Evolutionary conservation across 2,888 invertebrate genomes (phyloP), one percentile per base, ranked within the genome.

Genomic region (Subacronicta megacephala): DNA sequence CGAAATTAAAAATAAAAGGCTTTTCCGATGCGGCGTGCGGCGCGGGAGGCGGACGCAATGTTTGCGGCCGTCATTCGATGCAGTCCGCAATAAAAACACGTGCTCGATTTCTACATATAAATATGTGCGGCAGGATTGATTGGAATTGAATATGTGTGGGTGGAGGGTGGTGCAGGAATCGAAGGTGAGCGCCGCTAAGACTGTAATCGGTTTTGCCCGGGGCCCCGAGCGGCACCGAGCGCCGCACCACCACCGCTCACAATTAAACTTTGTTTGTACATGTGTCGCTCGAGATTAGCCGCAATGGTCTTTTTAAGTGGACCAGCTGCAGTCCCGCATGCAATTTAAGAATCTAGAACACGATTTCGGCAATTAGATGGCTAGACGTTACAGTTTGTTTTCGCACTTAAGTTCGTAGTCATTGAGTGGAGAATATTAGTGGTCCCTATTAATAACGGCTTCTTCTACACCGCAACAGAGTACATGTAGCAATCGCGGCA

Each of bases 251-350:
- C 80, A 73, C 83, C 84, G 90, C 84, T 91, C 90, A 93, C 94
- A 93, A 93, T 94, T 93, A 93, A 93, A 94, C 94, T 93, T 93
- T 93, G 93, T 93, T 93, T 90, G 92, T 91, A 89, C 92, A 93
- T 92, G 92, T 93, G 93, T 91, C 93, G 90, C 93, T 91, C 80
- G 93, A 93, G 93, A 93, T 92, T 93, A 92, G 89, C 91, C 89
- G 83, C 92, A 92, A 84, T 93, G 91, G 84, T 93, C 93, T 93
- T 94, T 94, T 93, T 93, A 93, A 93, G 90, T 93, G 90, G 89
- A 89, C 89, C 84, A 75, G 73, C 89, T 84, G 85, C 84, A 87
- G 83, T 88, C 88, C 87, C 90, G 78, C 85, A 84, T 89, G 90
- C 90, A 92, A 90, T 93, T 93, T 91, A 92, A 93, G 93, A 90